Percentiles rank a stretch among this genome's conserved stretches.
Conservation (phyloP, 2,113 vertebrate species). For the Melospiza melodia region DNA sequence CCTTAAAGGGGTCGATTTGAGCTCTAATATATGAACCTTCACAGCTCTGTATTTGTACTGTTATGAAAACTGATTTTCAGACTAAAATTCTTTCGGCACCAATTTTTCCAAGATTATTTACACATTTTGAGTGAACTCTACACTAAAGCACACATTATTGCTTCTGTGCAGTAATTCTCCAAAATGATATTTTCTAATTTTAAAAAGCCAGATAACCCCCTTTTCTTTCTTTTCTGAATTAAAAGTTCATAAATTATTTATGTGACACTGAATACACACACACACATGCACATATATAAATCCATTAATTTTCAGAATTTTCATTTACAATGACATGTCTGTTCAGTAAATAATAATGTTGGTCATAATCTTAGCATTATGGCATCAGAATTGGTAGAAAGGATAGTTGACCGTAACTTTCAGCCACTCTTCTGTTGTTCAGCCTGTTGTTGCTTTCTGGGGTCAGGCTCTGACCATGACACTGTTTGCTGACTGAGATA, state of each 20-base stretch:
- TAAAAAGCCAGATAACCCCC: fast-evolving
- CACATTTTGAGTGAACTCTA: not conserved
- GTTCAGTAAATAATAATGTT: not conserved
- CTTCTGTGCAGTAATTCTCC: not conserved
- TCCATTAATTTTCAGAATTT: not conserved
- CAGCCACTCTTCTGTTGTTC: not conserved
- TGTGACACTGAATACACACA: not conserved
- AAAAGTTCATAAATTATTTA: not conserved
- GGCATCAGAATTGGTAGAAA: not conserved
- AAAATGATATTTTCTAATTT: not conserved
- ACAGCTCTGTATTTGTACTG: not conserved
- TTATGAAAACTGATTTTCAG: not conserved
- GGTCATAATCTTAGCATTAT: not conserved
- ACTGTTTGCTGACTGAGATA: not conserved
- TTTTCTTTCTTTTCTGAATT: not conserved
- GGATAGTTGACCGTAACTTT: not conserved
- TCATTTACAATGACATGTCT: not conserved
- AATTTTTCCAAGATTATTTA: not conserved
- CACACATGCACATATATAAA: fast-evolving
- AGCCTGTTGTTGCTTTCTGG: not conserved
- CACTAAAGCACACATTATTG: not conserved
- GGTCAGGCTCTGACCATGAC: not conserved
- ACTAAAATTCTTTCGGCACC: not conserved
- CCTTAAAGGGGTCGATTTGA: not conserved
- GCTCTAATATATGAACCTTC: not conserved